These are phyloP conservation scores for Gadus chalcogrammus DNA, from an alignment of 2,113 vertebrate species.

Conservation along the genomic window DNA sequence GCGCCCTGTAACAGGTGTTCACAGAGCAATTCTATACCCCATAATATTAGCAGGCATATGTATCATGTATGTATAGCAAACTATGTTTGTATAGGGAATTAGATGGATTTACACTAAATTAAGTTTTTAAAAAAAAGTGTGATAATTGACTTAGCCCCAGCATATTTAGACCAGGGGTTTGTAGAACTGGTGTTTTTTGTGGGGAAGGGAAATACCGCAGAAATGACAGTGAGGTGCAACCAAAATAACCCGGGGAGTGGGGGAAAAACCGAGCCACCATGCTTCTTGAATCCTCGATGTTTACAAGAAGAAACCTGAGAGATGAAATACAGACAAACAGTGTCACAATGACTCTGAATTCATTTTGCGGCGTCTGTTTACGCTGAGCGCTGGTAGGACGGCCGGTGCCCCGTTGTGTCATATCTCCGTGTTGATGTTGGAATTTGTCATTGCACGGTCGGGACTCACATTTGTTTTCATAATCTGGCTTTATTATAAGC, in stretches of 20 bases:
- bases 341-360: constrained; percentile 44
- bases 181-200: too few relatives aligned
- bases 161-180: too few relatives aligned
- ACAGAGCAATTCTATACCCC: too few relatives aligned
- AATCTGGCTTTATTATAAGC: constrained; percentile 78
- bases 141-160: too few relatives aligned
- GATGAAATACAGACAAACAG: constrained; percentile 58
- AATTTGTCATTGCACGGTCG: constrained; percentile 64
- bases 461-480: constrained; percentile 72
- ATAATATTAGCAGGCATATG: background rate
- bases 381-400: constrained; percentile 44
- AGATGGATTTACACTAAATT: background rate
- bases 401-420: constrained; percentile 60
- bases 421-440: constrained; percentile 73
- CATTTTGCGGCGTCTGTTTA: constrained; percentile 49
- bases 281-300: constrained; percentile 36
- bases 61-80: background rate
- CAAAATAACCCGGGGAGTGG: background rate
- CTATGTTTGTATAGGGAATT: background rate
- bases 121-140: too few relatives aligned
- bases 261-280: constrained; percentile 29
- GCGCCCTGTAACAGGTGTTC: too few relatives aligned
- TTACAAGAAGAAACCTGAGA: constrained; percentile 50
- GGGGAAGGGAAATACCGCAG: too few relatives aligned
- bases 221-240: too few relatives aligned